Evolutionary conservation across 2,113 vertebrate species (phyloP), one percentile per base, ranked within the genome.

Genomic region (Orycteropus afer): DNA sequence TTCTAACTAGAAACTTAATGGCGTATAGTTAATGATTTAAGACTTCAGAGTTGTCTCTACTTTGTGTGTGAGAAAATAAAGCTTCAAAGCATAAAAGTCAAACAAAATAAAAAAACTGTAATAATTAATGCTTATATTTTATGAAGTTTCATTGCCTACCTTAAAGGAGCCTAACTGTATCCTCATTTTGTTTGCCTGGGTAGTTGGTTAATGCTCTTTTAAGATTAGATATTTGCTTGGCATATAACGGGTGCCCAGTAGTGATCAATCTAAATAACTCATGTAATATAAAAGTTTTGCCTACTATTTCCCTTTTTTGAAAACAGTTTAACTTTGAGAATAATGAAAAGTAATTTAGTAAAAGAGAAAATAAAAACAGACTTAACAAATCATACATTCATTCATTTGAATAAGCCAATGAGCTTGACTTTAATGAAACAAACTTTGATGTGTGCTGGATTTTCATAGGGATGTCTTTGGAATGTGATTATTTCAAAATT

Each of bases 61-160:
- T 40, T 0, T 76, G n/a, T 37, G 7, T 11, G 74, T 82, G n/a
- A 95, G 85, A 84, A 79, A 86, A 86, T 89, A 78, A 78, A 90
- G 22, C 82, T 92, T n/a, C 23, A 83, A 83, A 47, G 55, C 20
- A 65, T 49, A 67, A 51, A 51, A 1, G 20, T 17, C 47, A 92
- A 51, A 2, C 32, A 76, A 40, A 92, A 59, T 86, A 23, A 27
- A 55, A 59, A 89, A 93, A 45, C 29, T 49, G 0, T 55, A 74
- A 73, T 17, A n/a, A 73, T 49, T 71, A 51, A 74, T 74, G 49
- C 17, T 73, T 94, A 29, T 51, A 2, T 73, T 77, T 49, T 65
- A 42, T 82, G 51, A 85, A 63, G 29, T 59, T 87, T 17, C 40
- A 74, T 73, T 53, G 51, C 84, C 42, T 55, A 11, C 57, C 20